Evolutionary conservation across 2,888 invertebrate species (phyloP).

Genomic region (Caenorhabditis macrosperma): DNA sequence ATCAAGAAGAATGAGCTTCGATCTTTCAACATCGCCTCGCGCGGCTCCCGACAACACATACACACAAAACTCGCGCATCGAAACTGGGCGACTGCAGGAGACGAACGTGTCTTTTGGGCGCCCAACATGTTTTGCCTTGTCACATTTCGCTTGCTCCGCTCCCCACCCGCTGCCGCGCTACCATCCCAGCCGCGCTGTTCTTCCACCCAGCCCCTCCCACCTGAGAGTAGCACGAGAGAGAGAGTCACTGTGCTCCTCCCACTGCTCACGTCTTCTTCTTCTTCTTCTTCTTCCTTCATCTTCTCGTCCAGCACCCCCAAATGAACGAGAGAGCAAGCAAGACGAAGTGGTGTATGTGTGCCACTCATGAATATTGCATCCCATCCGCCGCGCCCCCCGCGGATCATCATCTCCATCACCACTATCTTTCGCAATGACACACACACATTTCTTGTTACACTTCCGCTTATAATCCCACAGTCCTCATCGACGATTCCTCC

Average conservation of each 20-base stretch:
- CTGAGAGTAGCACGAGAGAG: too few relatives aligned
- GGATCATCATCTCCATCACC: conserved; percentile 28
- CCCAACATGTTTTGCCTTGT: too few relatives aligned
- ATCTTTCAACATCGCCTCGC: conserved; percentile 50
- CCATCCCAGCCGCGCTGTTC: too few relatives aligned
- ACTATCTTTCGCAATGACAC: neutral
- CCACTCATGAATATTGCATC: conserved; percentile 54
- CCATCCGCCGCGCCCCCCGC: conserved; percentile 24
- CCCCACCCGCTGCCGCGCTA: too few relatives aligned
- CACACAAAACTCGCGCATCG: conserved; percentile 30
- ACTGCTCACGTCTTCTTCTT: neutral
- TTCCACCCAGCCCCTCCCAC: conserved; percentile 27
- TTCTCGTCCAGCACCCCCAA: conserved; percentile 1
- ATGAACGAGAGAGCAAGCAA: conserved; percentile 15
- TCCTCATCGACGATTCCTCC: too few relatives aligned
- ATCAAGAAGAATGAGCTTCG: conserved; percentile 58
- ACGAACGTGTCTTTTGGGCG: conserved; percentile 45
- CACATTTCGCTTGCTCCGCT: too few relatives aligned
- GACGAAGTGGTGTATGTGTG: conserved; percentile 24
- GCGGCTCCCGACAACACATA: conserved; percentile 7
- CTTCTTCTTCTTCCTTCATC: neutral
- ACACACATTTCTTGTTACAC: neutral
- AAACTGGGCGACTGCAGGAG: conserved; percentile 27
- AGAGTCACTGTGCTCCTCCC: neutral
- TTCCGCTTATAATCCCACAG: neutral